Percentiles rank a stretch among this genome's conserved stretches.
Evolutionary conservation across 2,797 vertebrate species (phyloP).

Genomic region (Xenentodon cancila): DNA sequence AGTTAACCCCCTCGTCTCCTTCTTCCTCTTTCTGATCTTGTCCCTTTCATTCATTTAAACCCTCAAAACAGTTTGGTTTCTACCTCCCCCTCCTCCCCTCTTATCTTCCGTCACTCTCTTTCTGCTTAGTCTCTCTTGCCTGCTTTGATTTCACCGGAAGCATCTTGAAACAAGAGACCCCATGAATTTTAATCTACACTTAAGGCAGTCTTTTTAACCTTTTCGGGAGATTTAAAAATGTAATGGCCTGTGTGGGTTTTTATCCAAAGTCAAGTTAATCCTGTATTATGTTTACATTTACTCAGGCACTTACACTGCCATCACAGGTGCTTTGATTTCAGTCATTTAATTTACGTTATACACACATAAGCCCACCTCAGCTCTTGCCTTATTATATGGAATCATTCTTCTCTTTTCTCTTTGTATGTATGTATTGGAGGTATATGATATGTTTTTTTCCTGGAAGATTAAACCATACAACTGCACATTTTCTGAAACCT

Average conservation of each 20-base stretch:
- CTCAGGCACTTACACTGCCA: too few species aligned
- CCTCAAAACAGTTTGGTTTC: conserved; percentile 19
- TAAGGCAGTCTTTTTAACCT: conserved; percentile 25
- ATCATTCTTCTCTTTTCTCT: too few species aligned
- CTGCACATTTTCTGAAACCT: too few species aligned
- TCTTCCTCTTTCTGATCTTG: conserved; percentile 26
- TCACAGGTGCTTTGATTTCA: too few species aligned
- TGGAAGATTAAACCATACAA: too few species aligned
- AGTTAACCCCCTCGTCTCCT: conserved; percentile 1
- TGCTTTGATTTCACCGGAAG: conserved; percentile 18
- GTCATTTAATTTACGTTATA: too few species aligned
- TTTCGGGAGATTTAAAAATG: conserved; percentile 27
- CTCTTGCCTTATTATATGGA: too few species aligned
- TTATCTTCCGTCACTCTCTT: not conserved
- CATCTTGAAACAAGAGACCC: conserved; percentile 21
- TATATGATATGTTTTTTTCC: too few species aligned
- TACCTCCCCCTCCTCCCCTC: conserved; percentile 15
- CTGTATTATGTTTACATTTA: too few species aligned
- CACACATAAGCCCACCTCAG: too few species aligned
- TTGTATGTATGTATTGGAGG: too few species aligned
- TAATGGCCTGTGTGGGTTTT: not conserved
- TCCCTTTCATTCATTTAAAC: conserved; percentile 41
- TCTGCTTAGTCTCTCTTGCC: conserved; percentile 2
- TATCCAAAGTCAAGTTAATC: not conserved
- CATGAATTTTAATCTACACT: conserved; percentile 34